Evolutionary conservation across 2,113 vertebrate genomes (phyloP).

Genomic region (Malurus melanocephalus): DNA sequence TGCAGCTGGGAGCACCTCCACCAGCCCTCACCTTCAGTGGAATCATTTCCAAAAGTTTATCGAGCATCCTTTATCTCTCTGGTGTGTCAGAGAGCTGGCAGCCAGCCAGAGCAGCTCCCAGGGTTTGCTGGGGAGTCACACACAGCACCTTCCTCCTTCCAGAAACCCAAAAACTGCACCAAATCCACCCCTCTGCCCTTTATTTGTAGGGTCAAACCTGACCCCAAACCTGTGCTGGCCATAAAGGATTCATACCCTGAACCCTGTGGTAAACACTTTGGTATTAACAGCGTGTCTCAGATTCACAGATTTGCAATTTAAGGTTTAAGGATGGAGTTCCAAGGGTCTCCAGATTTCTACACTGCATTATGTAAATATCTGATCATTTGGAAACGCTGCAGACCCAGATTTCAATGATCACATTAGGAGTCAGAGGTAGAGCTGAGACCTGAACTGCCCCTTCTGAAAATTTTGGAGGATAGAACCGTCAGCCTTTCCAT

Average conservation of each 20-base stretch:
- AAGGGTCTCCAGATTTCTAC: neutral
- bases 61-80: neutral
- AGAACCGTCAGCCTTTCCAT: neutral
- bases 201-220: accelerated
- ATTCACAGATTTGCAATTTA: neutral
- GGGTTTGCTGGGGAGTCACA: neutral
- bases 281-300: neutral
- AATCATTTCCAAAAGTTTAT: constrained; percentile 27
- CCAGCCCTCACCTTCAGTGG: constrained; percentile 43
- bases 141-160: neutral
- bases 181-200: neutral
- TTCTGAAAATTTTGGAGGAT: neutral
- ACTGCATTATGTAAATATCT: neutral
- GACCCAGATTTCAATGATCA: neutral
- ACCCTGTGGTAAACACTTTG: neutral
- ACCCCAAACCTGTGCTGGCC: accelerated
- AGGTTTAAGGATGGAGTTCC: neutral
- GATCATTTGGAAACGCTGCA: neutral
- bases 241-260: accelerated
- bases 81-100: neutral
- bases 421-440: neutral
- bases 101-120: neutral
- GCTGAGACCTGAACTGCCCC: neutral
- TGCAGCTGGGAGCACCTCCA: constrained; percentile 32
- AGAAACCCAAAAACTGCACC: accelerated